Percentiles rank a stretch among this genome's conserved stretches.
phyloP scores from a whole-genome alignment of 2,797 vertebrate genomes.

The Stomatorhinus walkeri region DNA sequence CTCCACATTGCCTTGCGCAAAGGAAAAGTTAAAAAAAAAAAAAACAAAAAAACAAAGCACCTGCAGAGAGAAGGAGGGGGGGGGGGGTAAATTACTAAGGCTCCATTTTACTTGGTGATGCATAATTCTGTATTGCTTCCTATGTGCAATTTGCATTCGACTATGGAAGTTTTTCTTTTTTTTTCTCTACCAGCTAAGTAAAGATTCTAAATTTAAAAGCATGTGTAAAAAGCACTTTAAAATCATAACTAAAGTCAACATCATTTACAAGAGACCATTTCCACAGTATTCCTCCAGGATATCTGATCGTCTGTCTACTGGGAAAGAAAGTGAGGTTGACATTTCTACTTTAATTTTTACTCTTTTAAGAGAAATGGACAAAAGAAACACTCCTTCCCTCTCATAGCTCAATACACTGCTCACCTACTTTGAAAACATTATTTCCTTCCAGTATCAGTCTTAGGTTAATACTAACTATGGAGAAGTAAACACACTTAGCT shows the following conservation, averaged over 20 bases:
- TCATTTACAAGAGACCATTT: background rate
- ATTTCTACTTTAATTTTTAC: background rate
- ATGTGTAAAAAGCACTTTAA: background rate
- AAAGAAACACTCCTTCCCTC: background rate
- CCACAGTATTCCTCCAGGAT: background rate
- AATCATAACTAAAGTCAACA: background rate
- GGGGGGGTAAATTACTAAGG: background rate
- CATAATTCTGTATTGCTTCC: background rate
- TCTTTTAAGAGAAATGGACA: background rate
- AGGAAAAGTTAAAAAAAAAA: conserved; percentile 3
- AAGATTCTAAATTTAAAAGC: background rate
- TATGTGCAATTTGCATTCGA: background rate
- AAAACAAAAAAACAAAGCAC: background rate
- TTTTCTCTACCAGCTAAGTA: background rate
- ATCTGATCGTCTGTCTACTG: background rate
- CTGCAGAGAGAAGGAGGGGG: conserved; percentile 35
- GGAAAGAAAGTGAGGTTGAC: background rate
- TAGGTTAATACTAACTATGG: background rate
- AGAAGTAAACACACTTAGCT: background rate
- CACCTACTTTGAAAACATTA: background rate
- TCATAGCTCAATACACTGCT: background rate
- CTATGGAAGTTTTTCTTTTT: background rate
- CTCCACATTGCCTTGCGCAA: conserved; percentile 34
- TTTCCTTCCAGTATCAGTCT: background rate
- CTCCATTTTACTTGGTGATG: background rate